phyloP scores from a whole-genome alignment of 2,797 vertebrate genomes.

The Melanotaenia nigrans region DNA sequence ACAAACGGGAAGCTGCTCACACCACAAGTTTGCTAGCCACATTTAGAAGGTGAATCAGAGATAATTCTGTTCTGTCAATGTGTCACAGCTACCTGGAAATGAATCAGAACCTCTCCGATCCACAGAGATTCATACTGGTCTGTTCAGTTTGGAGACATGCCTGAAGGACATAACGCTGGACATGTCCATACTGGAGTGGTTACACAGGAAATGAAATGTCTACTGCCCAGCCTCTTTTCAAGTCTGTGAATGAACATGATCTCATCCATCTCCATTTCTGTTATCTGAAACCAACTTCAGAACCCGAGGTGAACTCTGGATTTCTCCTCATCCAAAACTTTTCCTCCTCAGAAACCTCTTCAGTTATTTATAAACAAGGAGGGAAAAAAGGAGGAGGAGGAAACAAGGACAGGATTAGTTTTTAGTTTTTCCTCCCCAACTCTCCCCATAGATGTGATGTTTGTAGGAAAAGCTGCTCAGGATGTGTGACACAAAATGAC shows the following conservation, averaged over 20 bases:
- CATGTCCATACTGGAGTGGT: too few relatives aligned
- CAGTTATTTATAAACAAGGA: background rate
- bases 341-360: background rate
- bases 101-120: background rate
- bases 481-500: too few relatives aligned
- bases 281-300: background rate
- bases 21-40: background rate
- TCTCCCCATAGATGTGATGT: too few relatives aligned
- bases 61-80: background rate
- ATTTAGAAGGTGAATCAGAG: background rate
- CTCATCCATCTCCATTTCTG: background rate
- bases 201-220: background rate
- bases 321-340: background rate
- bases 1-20: background rate
- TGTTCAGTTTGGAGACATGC: too few relatives aligned
- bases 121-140: too few relatives aligned
- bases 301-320: background rate
- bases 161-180: too few relatives aligned
- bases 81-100: background rate
- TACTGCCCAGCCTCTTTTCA: background rate
- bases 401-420: too few relatives aligned
- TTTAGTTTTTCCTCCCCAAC: too few relatives aligned
- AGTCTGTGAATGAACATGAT: background rate
- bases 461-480: too few relatives aligned
- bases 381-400: background rate